A percentile compares a stretch with the other conserved stretches of the same genome.
These are phyloP conservation scores for Lithobates sylvaticus DNA, from an alignment of 2,797 vertebrate genomes.

Conservation along the genomic window DNA sequence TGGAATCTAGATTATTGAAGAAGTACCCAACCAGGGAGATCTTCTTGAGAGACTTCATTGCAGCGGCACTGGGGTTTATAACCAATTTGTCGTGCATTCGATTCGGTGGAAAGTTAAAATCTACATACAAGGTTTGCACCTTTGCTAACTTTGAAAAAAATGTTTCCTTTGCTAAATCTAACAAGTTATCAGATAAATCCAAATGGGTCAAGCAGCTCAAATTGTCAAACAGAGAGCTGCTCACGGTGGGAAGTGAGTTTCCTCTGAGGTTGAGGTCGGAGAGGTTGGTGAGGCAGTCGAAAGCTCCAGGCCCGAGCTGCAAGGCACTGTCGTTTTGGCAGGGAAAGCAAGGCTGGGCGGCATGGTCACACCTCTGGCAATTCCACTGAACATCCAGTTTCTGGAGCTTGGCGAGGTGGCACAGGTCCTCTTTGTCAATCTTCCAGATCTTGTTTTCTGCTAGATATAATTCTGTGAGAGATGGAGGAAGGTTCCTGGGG, in stretches of 20 bases:
- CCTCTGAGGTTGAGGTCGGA: constrained; percentile 72
- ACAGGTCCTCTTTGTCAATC: constrained; percentile 73
- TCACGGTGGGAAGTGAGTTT: constrained; percentile 54
- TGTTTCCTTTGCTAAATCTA: constrained; percentile 76
- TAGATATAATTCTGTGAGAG: constrained; percentile 77
- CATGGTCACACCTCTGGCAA: constrained; percentile 88
- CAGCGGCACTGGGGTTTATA: constrained; percentile 73
- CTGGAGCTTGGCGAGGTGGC: constrained; percentile 72
- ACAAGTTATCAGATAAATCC: constrained; percentile 76
- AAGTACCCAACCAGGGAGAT: constrained; percentile 81
- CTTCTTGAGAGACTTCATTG: constrained; percentile 69
- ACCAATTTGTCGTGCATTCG: constrained; percentile 68
- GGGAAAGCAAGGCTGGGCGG: constrained; percentile 82
- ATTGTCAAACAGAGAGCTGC: constrained; percentile 58
- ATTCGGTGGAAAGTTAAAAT: constrained; percentile 80
- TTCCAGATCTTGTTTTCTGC: constrained; percentile 81
- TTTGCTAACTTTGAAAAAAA: constrained; percentile 76
- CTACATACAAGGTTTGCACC: constrained; percentile 76
- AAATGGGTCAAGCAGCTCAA: constrained; percentile 61
- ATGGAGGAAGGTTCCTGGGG: constrained; percentile 78
- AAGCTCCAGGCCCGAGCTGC: constrained; percentile 67
- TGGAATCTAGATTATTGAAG: constrained; percentile 72
- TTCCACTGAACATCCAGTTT: constrained; percentile 83
- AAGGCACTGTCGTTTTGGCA: constrained; percentile 76
- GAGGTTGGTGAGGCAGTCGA: constrained; percentile 72